phyloP scores from a whole-genome alignment of 1,140 invertebrate genomes.

The Drosophila kurseongensis region DNA sequence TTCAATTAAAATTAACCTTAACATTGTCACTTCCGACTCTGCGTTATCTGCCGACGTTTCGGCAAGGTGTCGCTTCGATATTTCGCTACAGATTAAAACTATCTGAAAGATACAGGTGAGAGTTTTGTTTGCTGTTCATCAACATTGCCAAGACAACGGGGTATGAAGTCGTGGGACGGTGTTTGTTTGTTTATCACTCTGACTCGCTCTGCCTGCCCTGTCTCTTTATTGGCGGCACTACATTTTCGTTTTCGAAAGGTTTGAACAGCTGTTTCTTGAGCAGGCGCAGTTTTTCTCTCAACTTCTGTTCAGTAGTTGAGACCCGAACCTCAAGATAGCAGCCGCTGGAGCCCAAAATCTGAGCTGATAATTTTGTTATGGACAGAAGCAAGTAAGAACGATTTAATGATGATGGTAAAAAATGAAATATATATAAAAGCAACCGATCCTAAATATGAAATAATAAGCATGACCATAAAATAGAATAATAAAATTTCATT shows the following conservation, averaged over 20 bases:
- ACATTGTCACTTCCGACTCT: conserved; percentile 10
- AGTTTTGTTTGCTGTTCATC: conserved; percentile 70
- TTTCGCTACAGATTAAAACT: conserved; percentile 79
- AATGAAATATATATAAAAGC: not conserved
- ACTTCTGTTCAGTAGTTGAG: conserved; percentile 6
- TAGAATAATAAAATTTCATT: not conserved
- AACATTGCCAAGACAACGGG: conserved; percentile 63
- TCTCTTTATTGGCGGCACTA: conserved; percentile 12
- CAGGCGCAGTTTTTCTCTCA: conserved; percentile 41
- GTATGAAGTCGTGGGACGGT: conserved; percentile 18
- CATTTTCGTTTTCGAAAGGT: conserved; percentile 33
- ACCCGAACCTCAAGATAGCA: conserved; percentile 28
- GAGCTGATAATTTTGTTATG: conserved; percentile 5
- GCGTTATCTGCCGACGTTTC: conserved; percentile 33
- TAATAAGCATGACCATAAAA: not conserved
- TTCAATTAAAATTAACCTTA: not conserved
- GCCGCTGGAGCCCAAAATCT: conserved; percentile 5
- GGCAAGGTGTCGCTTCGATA: conserved; percentile 59
- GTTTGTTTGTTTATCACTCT: conserved; percentile 5
- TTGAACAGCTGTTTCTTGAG: conserved; percentile 53
- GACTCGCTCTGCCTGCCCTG: conserved; percentile 7
- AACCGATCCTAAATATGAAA: not conserved
- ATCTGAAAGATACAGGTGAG: conserved; percentile 76
- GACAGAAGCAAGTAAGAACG: not conserved
- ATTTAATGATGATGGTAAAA: not conserved